A percentile compares a stretch with the other conserved stretches of the same genome.
Evolutionary conservation across 2,113 vertebrate species (phyloP).

Genomic region (Lagopus leucura): DNA sequence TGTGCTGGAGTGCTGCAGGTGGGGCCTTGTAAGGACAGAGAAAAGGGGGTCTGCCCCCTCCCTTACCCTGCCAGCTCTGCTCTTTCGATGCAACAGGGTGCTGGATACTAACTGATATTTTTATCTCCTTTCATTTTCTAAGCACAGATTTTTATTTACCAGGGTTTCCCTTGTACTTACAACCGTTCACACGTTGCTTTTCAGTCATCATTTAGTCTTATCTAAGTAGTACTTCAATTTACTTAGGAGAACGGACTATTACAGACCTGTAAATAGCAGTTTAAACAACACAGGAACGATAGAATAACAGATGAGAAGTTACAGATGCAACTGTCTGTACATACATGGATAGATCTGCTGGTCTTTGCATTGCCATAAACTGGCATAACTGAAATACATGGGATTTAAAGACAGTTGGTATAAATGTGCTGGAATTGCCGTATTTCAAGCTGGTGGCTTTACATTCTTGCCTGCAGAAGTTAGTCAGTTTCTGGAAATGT

Average conservation of each 20-base stretch:
- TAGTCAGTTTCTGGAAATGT: background rate
- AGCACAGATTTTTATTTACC: background rate
- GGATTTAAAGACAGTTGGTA: background rate
- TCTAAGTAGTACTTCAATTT: background rate
- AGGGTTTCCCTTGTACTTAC: background rate
- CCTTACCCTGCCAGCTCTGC: no score
- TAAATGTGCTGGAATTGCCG: background rate
- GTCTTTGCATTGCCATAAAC: background rate
- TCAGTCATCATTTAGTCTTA: background rate
- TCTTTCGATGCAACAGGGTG: background rate
- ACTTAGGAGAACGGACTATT: background rate
- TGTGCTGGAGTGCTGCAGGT: no score
- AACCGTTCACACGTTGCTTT: background rate
- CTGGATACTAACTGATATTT: background rate
- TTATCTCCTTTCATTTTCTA: background rate
- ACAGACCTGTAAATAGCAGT: background rate
- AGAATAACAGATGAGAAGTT: no score
- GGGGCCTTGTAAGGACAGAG: no score
- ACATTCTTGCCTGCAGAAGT: background rate
- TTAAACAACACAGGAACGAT: background rate
- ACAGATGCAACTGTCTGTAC: no score
- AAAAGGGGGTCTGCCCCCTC: no score
- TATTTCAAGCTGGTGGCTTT: background rate
- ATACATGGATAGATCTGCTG: background rate
- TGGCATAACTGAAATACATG: background rate